Base-by-base conservation (phyloP, 1,140 invertebrate genomes). In the Aphaenogaster ashmeadi region DNA sequence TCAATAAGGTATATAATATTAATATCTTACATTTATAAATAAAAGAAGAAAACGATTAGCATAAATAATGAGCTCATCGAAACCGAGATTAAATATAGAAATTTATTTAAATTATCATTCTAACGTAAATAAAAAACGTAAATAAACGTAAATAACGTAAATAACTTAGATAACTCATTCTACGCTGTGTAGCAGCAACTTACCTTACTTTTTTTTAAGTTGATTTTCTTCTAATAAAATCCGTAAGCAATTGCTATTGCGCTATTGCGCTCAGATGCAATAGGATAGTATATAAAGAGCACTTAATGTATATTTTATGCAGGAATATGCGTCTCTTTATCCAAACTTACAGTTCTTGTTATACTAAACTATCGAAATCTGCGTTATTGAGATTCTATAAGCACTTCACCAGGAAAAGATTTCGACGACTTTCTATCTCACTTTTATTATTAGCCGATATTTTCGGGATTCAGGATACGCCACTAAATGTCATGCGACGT, bases 131-230 rank as follows among this genome's bases (percentile, higher is more conserved):
- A 27, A 27, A 27, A 27, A 41, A 41, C 0, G 11, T 6, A 36
- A 1, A 36, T 18, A 60, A 15, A 44, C 5, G 15, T 44, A 27
- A 44, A 44, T 44, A 41, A 41, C 0, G 11, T 6, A 36, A 1
- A 36, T 18, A 60, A 33, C n/a, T n/a, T n/a, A n/a, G n/a, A n/a
- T n/a, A n/a, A n/a, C 3, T 75, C 27, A 36, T 21, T 75, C 11
- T 38, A 75, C 3, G 11, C 36, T 27, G 54, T 18, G 15, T n/a
- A 52, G 6, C 8, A 27, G 13, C 38, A 77, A 36, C 60, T 79
- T n/a, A 79, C 77, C 77, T 79, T 79, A 36, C 13, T 47, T 50
- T 69, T 69, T 50, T 66, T 15, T 27, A 27, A 27, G 13, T 56
- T 41, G n/a, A 27, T 79, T 52, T 66, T n/a, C 18, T 33, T 54